These are phyloP conservation scores for Diceros bicornis DNA, from an alignment of 2,797 vertebrate genomes.

Conservation along the genomic window DNA sequence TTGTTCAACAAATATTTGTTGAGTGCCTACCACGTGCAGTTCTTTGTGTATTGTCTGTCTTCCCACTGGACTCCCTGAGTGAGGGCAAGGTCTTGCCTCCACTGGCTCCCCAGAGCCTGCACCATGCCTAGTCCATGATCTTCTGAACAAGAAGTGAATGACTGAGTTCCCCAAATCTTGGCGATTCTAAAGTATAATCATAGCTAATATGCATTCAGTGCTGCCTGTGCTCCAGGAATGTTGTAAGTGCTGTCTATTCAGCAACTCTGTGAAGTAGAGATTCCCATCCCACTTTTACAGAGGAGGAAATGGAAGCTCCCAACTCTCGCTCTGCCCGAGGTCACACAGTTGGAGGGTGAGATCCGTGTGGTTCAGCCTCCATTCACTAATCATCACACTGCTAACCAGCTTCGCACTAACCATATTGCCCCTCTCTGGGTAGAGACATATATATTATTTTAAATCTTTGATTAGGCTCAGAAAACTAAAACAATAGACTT, in stretches of 20 bases:
- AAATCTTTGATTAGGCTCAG: background rate
- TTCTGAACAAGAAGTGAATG: background rate
- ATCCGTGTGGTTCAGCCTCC: too few relatives aligned
- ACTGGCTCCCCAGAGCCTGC: too few relatives aligned
- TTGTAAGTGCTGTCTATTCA: background rate
- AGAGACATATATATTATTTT: background rate
- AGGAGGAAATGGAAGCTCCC: background rate
- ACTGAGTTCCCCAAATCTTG: background rate
- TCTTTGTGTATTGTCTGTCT: background rate
- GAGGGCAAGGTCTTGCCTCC: background rate
- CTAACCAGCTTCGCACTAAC: fast-evolving
- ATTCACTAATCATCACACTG: fast-evolving
- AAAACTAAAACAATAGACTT: background rate
- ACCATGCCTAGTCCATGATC: fast-evolving
- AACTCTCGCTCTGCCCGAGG: background rate
- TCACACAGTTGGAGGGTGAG: background rate
- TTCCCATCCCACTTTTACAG: background rate
- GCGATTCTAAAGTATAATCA: background rate
- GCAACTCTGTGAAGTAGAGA: background rate
- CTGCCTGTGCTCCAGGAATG: background rate
- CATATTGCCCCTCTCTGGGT: background rate
- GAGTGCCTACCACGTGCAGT: fast-evolving
- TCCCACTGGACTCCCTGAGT: background rate
- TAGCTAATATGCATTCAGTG: background rate
- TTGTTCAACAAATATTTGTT: background rate